A percentile compares a stretch with the other conserved stretches of the same genome.
Conservation (phyloP, 2,888 invertebrate species). For the Acrobasis suavella region DNA sequence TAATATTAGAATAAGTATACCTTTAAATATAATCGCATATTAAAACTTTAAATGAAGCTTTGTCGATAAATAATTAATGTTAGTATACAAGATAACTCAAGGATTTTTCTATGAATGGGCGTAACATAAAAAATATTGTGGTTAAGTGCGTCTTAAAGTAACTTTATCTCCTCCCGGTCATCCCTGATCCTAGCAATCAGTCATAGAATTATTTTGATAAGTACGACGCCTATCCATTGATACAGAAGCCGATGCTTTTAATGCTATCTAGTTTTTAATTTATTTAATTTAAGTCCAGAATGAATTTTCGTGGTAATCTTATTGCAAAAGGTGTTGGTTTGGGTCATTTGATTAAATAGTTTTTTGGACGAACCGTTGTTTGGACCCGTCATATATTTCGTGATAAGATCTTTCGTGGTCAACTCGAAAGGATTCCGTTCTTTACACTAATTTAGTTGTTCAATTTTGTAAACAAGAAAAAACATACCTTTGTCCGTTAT, state of each 20-base stretch:
- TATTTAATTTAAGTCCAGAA: constrained; percentile 57
- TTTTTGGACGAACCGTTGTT: constrained; percentile 43
- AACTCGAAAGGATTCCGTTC: constrained; percentile 42
- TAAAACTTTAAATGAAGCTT: too few relatives aligned
- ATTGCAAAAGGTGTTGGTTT: constrained; percentile 57
- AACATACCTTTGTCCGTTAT: constrained; percentile 29
- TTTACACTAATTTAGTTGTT: constrained; percentile 55
- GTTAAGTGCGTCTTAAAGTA: constrained; percentile 43
- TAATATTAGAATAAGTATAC: too few relatives aligned
- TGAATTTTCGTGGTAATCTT: constrained; percentile 55
- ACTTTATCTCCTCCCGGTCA: constrained; percentile 57
- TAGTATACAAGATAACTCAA: not conserved
- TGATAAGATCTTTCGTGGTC: constrained; percentile 53
- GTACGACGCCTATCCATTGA: constrained; percentile 67
- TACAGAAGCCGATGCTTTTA: constrained; percentile 77
- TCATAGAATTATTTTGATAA: constrained; percentile 77
- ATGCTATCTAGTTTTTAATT: constrained; percentile 66
- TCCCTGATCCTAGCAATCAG: constrained; percentile 57
- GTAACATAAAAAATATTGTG: constrained; percentile 23
- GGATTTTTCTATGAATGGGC: constrained; percentile 9
- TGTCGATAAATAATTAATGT: too few relatives aligned
- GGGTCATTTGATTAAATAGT: constrained; percentile 40
- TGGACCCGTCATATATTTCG: constrained; percentile 51
- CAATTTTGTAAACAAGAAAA: constrained; percentile 45
- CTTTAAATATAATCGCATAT: too few relatives aligned